These are phyloP conservation scores for Corythoichthys intestinalis DNA, from an alignment of 2,113 vertebrate genomes.

Conservation along the genomic window DNA sequence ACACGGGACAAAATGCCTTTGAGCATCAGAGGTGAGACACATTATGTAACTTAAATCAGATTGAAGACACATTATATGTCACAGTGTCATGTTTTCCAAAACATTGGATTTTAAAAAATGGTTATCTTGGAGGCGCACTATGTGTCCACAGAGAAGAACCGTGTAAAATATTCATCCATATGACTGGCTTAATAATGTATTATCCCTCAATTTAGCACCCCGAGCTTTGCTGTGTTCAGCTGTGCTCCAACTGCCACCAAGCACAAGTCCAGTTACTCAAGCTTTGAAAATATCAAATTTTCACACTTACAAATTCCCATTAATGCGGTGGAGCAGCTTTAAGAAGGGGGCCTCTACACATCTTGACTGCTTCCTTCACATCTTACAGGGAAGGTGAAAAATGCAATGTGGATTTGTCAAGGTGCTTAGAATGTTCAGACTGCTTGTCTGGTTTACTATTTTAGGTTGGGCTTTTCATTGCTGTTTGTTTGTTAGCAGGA, in stretches of 20 bases:
- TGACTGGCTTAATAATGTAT: constrained; percentile 65
- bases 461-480: not conserved
- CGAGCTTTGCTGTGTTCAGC: constrained; percentile 40
- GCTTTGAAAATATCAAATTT: constrained; percentile 23
- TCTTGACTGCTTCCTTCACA: constrained; percentile 6
- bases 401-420: not conserved
- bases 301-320: constrained; percentile 36
- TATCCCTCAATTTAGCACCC: constrained; percentile 57
- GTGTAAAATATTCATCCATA: constrained; percentile 66
- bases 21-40: not conserved
- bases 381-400: constrained; percentile 5
- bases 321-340: constrained; percentile 29
- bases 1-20: not conserved
- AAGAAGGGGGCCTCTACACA: not conserved
- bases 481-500: not conserved
- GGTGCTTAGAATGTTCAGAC: not conserved
- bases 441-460: not conserved
- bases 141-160: constrained; percentile 33
- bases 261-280: constrained; percentile 40
- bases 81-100: not conserved
- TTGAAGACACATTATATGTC: not conserved
- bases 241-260: constrained; percentile 30
- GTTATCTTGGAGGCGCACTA: constrained; percentile 25
- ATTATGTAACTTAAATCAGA: not conserved
- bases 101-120: not conserved